Evolutionary conservation across 2,113 vertebrate species (phyloP), one percentile per base, ranked within the genome.

Genomic region (Tauraco erythrolophus): DNA sequence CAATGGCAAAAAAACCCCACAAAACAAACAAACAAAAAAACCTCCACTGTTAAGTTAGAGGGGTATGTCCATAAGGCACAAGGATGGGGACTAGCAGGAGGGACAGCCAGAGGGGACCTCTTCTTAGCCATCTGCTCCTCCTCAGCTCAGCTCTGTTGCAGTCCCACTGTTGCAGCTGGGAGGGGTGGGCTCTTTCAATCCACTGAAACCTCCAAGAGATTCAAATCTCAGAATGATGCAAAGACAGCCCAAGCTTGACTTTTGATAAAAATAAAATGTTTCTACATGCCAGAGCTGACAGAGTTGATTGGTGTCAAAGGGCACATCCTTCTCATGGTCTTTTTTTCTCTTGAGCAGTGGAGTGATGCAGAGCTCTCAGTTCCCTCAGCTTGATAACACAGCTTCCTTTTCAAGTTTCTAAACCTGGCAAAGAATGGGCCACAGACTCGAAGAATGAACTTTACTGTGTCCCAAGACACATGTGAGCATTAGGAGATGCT

Each of bases 71-170:
- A 0, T 46, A 57, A 48, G 9, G 19, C 31, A 87, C 58, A 91
- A 48, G 56, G 51, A 56, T 31, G 76, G 33, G 33, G 31, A 45
- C 24, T 57, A 86, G 43, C 19, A 74, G 60, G n/a, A 87, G 46
- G 13, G 6, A 16, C 30, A 89, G n/a, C 12, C 53, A 57, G 58
- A 75, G 28, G 1, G 4, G 3, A 33, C 23, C 30, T 68, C 37
- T 80, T n/a, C 35, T 53, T 33, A 79, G 22, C 25, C 7, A 19
- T 56, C 39, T 6, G 1, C 22, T 45, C 48, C 0, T 0, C 25
- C 28, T 75, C 43, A 68, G 41, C 50, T 81, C 45, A 50, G 12
- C 33, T 64, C 19, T 27, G 4, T 48, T 65, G 14, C 41, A 84
- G 50, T 61, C 60, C 17, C 60, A n/a, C 46, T 53, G 9, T 2